Conservation (phyloP, 2,113 vertebrate genomes). For the Syrrhaptes paradoxus region DNA sequence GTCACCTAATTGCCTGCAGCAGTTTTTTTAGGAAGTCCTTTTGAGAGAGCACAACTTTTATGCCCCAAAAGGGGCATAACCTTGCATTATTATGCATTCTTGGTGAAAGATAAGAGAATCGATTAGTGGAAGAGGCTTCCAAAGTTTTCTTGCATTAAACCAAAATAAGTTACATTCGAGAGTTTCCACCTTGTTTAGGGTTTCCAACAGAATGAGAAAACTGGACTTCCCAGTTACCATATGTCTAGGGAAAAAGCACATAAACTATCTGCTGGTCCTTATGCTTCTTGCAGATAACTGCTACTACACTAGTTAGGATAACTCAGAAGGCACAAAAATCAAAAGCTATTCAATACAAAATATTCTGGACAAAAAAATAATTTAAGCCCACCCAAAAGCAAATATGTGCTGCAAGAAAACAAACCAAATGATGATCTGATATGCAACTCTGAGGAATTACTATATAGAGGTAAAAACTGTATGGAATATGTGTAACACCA, state of each 20-base stretch:
- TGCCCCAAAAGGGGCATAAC: background rate
- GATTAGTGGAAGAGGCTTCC: background rate
- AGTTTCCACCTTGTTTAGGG: background rate
- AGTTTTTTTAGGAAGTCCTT: background rate
- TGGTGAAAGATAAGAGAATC: background rate
- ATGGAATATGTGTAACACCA: rapidly evolving
- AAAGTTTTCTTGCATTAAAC: background rate
- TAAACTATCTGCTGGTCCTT: background rate
- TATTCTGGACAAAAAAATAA: background rate
- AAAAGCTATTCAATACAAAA: background rate
- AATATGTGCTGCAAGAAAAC: background rate
- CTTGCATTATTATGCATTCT: rapidly evolving
- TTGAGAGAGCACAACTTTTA: background rate
- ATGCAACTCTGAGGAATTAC: background rate
- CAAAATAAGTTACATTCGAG: background rate
- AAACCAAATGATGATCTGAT: background rate
- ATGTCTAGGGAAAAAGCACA: background rate
- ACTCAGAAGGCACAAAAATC: background rate
- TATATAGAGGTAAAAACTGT: background rate
- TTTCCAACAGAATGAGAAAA: background rate
- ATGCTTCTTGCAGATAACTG: rapidly evolving
- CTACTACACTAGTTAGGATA: background rate
- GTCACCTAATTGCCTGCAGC: background rate
- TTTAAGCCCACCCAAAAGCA: background rate
- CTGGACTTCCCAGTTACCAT: background rate